Evolutionary conservation across 2,113 vertebrate species (phyloP).

Genomic region (Emydocephalus ijimae): DNA sequence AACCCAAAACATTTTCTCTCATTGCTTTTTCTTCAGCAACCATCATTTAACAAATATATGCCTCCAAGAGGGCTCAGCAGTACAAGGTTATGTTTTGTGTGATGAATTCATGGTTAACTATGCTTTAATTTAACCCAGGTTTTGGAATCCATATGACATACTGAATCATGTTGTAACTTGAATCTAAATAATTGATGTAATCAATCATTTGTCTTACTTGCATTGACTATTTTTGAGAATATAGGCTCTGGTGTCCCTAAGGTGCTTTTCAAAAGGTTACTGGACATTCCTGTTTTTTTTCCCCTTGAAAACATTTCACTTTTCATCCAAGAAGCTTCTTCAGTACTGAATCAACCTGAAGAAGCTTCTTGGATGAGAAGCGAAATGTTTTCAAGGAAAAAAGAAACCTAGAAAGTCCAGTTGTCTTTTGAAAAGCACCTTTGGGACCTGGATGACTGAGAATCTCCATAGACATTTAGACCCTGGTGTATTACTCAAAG

Average conservation of each 20-base stretch:
- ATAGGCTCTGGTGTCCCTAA: neutral
- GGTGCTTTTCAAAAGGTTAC: neutral
- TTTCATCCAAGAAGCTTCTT: neutral
- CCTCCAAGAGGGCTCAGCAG: neutral
- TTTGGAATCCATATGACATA: neutral
- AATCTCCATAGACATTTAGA: neutral
- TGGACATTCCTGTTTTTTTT: neutral
- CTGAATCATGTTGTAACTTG: neutral
- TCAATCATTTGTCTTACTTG: neutral
- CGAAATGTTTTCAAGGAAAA: neutral
- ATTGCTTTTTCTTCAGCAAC: constrained; percentile 2
- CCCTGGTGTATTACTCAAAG: neutral
- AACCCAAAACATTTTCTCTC: neutral
- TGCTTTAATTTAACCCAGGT: neutral
- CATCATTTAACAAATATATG: neutral
- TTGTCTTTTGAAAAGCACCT: neutral
- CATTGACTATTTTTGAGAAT: neutral
- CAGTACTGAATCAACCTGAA: neutral
- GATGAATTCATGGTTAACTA: neutral
- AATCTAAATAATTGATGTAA: neutral
- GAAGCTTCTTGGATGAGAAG: neutral
- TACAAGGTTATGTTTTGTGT: neutral
- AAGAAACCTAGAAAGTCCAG: neutral
- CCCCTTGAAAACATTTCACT: neutral
- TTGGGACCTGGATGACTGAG: neutral